Base-by-base conservation (phyloP, 2,888 invertebrate genomes). In the Tetragonula carbonaria region DNA sequence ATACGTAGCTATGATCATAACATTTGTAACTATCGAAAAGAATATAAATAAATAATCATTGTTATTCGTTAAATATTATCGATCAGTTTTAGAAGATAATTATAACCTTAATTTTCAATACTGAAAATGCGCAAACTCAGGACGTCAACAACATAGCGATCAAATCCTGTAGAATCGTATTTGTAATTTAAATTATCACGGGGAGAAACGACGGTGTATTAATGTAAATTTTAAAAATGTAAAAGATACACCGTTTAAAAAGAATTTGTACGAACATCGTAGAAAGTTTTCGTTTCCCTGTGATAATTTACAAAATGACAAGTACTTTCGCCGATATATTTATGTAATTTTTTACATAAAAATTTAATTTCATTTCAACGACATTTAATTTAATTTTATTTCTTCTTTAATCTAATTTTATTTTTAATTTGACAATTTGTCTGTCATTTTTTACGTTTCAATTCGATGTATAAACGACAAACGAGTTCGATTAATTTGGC, bases 41-140 rank as follows among this genome's bases (percentile, higher is more conserved):
- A 14, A 51, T 66, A 45, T 18, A 71, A n/a, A 66, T 59, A 65
- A 78, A 59, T 74, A 63, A 74, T 68, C 33, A 53, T 63, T 76
- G 16, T 53, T 74, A 77, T 87, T 77, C 89, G 83, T 77, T 57
- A 81, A 14, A 59, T 8, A 53, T 16, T 53, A 53, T 53, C 18
- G 6, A 33, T 33, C 33, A 33, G 33, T 18, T 21, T 53, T 21
- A 53, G 86, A 82, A 87, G 84, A 90, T 89, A 90, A 88, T 89
- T 90, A 88, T 87, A 88, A 88, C 87, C 88, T 88, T 63, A 88
- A 84, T 82, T 81, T 84, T 86, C 72, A 80, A 63, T 65, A 38
- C 18, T 38, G 66, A 51, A 87, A 74, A 74, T 68, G 73, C 80
- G 85, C 75, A 82, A 78, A 55, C 79, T 80, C 77, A 53, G n/a